A percentile compares a stretch with the other conserved stretches of the same genome.
Conservation (phyloP, 1,140 invertebrate genomes). For the Drosophila subpulchrella region DNA sequence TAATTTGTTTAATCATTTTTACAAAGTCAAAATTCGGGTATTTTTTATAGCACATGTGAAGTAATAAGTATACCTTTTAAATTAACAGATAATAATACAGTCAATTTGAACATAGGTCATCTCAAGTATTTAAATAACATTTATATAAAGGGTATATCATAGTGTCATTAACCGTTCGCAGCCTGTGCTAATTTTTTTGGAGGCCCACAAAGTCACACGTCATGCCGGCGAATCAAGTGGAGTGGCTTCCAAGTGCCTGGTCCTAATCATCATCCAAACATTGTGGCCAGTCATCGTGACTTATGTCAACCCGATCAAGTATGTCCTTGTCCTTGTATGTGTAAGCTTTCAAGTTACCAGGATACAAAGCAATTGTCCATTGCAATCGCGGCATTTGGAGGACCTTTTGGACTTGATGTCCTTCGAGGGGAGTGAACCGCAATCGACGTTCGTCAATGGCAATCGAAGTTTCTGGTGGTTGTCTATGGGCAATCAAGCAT, state of each 20-base stretch:
- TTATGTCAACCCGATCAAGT: constrained; percentile 50
- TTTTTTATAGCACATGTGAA: no score
- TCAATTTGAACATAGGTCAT: no score
- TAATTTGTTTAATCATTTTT: no score
- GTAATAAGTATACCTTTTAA: no score
- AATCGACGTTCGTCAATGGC: not conserved
- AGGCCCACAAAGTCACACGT: constrained; percentile 14
- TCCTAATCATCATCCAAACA: constrained; percentile 47
- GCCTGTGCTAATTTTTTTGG: not conserved
- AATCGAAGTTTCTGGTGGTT: constrained; percentile 10
- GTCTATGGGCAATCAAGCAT: constrained; percentile 2
- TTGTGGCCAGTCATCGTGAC: constrained; percentile 50
- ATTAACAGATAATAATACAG: no score
- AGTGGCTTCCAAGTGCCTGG: constrained; percentile 33
- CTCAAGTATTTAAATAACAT: not conserved
- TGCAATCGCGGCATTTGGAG: constrained; percentile 7
- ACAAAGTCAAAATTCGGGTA: no score
- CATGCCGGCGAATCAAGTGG: constrained; percentile 41
- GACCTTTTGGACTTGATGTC: constrained; percentile 1
- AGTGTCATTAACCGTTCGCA: no score
- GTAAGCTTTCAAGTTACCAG: constrained; percentile 1
- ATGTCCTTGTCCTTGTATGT: constrained; percentile 27
- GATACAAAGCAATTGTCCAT: constrained; percentile 15
- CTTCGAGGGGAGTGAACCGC: no score
- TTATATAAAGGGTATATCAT: not conserved